These are phyloP conservation scores for Teleogryllus occipitalis DNA, from an alignment of 1,140 invertebrate genomes.

Conservation along the genomic window DNA sequence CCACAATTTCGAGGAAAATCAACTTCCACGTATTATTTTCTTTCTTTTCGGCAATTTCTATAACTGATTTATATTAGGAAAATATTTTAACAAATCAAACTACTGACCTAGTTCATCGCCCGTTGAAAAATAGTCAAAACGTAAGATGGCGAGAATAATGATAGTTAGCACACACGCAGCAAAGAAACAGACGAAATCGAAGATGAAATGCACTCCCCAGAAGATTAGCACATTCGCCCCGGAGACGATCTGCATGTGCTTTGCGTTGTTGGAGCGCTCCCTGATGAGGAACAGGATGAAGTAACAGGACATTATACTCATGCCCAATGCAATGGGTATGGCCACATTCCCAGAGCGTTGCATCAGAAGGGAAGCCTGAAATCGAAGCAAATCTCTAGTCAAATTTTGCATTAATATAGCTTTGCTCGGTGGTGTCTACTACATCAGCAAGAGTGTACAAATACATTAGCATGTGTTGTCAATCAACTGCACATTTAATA, in stretches of 20 bases:
- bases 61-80: not conserved
- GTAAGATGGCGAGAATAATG: not conserved
- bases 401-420: too few species aligned
- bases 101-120: not conserved
- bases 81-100: not conserved
- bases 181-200: slow-evolving; percentile 44
- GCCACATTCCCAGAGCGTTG: too few species aligned
- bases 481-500: too few species aligned
- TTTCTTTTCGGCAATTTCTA: too few species aligned
- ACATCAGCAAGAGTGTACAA: too few species aligned
- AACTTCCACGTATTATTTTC: too few species aligned
- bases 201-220: slow-evolving; percentile 40
- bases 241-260: slow-evolving; percentile 55
- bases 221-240: slow-evolving; percentile 46
- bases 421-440: too few species aligned
- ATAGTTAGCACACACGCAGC: not conserved
- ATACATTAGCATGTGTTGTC: too few species aligned
- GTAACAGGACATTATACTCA: slow-evolving; percentile 28
- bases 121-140: not conserved
- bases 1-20: too few species aligned
- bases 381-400: too few species aligned
- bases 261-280: slow-evolving; percentile 48
- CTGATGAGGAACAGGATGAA: slow-evolving; percentile 56
- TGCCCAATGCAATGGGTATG: too few species aligned
- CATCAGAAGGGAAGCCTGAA: too few species aligned